These are phyloP conservation scores for Epicauta chinensis DNA, from an alignment of 1,140 invertebrate species.

Conservation along the genomic window DNA sequence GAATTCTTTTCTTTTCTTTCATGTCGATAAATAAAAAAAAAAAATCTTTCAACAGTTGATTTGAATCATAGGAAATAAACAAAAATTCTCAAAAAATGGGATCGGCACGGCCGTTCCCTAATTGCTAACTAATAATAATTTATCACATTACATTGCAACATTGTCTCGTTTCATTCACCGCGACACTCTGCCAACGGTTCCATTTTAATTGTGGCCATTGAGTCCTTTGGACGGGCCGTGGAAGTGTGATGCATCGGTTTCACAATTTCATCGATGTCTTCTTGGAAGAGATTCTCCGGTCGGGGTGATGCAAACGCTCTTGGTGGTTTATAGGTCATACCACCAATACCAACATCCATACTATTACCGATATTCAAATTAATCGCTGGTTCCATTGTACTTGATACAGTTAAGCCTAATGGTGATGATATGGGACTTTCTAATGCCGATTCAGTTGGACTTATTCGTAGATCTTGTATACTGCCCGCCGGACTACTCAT, in stretches of 20 bases:
- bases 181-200: constrained; percentile 49
- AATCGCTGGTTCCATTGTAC: constrained; percentile 37
- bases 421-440: constrained; percentile 50
- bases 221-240: constrained; percentile 31
- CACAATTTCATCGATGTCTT: constrained; percentile 55
- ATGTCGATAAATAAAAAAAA: not conserved
- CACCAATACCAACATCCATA: constrained; percentile 48
- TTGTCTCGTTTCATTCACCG: constrained; percentile 39
- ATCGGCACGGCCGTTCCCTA: not conserved
- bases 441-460: constrained; percentile 39
- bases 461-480: constrained; percentile 41
- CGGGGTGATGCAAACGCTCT: constrained; percentile 52
- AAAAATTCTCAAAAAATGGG: constrained; percentile 7
- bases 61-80: no score
- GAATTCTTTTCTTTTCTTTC: not conserved
- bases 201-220: constrained; percentile 45
- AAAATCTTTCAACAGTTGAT: not conserved
- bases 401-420: constrained; percentile 40
- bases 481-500: constrained; percentile 40
- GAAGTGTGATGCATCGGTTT: constrained; percentile 45
- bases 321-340: constrained; percentile 61
- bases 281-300: constrained; percentile 55
- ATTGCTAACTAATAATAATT: constrained; percentile 36
- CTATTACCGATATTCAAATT: constrained; percentile 40
- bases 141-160: constrained; percentile 40